phyloP scores from a whole-genome alignment of 2,113 vertebrate species.

The Datnioides undecimradiatus region DNA sequence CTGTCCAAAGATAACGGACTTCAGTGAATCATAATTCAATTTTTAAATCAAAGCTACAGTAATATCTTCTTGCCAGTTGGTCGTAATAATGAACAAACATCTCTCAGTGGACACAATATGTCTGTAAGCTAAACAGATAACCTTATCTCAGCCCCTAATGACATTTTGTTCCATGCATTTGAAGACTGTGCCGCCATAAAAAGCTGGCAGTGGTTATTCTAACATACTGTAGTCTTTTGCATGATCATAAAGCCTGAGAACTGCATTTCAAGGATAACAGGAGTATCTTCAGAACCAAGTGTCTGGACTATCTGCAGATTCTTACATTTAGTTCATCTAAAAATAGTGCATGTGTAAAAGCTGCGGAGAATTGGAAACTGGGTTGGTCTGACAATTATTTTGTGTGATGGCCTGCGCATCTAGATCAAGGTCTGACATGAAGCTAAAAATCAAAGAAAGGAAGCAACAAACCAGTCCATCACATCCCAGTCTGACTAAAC shows the following conservation, averaged over 20 bases:
- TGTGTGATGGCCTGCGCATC: conserved; percentile 1
- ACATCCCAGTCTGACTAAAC: background rate
- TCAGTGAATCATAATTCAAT: background rate
- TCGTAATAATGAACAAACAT: background rate
- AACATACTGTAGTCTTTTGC: background rate
- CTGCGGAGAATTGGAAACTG: conserved; percentile 64
- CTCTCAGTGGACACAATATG: background rate
- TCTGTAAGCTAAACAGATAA: background rate
- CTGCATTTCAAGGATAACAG: background rate
- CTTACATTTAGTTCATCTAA: conserved; percentile 69
- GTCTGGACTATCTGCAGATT: conserved; percentile 48
- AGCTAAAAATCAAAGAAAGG: background rate
- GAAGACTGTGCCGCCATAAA: background rate
- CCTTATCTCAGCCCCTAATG: background rate
- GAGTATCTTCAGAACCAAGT: background rate
- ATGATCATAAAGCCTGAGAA: conserved; percentile 3
- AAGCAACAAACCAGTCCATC: background rate
- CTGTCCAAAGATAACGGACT: background rate
- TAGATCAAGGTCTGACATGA: conserved; percentile 4
- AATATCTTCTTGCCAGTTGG: background rate
- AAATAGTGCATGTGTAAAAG: conserved; percentile 65
- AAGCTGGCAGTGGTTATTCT: background rate
- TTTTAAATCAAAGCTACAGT: background rate
- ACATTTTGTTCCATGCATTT: background rate
- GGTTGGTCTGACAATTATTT: conserved; percentile 49